Percentiles rank a stretch among this genome's conserved stretches.
Conservation (phyloP, 2,888 invertebrate genomes). For the Campaea margaritaria region DNA sequence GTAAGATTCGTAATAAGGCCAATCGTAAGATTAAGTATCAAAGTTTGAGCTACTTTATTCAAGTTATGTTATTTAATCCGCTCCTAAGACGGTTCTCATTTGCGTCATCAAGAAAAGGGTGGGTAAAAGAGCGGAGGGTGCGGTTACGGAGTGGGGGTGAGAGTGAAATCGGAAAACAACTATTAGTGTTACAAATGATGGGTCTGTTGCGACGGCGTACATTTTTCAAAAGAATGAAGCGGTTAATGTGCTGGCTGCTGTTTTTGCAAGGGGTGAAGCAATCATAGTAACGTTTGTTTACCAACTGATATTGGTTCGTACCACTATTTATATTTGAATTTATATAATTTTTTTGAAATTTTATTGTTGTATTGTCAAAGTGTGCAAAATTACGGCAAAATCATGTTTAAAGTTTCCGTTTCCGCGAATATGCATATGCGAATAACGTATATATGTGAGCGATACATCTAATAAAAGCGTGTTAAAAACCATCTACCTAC, state of each 20-base stretch:
- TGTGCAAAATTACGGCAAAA: too few relatives aligned
- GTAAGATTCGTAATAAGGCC: too few relatives aligned
- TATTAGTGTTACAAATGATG: conserved; percentile 58
- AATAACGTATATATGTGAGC: too few relatives aligned
- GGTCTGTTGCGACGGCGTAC: conserved; percentile 46
- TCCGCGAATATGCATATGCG: too few relatives aligned
- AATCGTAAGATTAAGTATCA: too few relatives aligned
- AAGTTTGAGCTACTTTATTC: too few relatives aligned
- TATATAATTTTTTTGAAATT: too few relatives aligned
- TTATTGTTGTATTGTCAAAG: too few relatives aligned
- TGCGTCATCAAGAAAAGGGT: conserved; percentile 21
- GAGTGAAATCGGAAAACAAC: conserved; percentile 48
- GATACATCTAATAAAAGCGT: too few relatives aligned
- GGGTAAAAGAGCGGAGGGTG: conserved; percentile 21
- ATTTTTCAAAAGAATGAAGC: conserved; percentile 44
- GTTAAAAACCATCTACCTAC: too few relatives aligned
- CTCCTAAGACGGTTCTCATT: conserved; percentile 1
- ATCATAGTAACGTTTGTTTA: conserved; percentile 12
- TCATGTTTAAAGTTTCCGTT: too few relatives aligned
- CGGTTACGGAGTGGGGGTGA: conserved; percentile 10
- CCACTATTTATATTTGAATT: too few relatives aligned
- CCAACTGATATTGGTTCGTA: background rate
- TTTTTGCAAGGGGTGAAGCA: conserved; percentile 16
- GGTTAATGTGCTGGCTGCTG: conserved; percentile 18
- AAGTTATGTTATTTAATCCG: background rate